These are phyloP conservation scores for Heliconius erato DNA, from an alignment of 2,888 invertebrate species.

Conservation along the genomic window DNA sequence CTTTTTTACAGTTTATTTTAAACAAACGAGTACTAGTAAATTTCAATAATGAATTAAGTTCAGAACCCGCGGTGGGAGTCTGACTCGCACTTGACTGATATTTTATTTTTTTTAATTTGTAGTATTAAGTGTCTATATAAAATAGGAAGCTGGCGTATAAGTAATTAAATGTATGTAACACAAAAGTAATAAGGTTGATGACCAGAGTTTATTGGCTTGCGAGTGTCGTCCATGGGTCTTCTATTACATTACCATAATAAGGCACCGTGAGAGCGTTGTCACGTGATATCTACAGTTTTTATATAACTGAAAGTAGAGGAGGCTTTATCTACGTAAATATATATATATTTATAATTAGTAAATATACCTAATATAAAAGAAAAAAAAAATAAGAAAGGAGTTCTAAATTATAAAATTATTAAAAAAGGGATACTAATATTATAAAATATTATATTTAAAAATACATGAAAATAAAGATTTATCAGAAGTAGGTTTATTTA, in stretches of 20 bases:
- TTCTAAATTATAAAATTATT: neutral
- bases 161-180: neutral
- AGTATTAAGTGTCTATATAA: no score
- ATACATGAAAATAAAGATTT: neutral
- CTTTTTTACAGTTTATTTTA: no score
- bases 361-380: neutral
- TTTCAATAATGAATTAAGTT: no score
- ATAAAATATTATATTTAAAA: neutral
- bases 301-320: neutral
- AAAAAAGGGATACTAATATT: no score
- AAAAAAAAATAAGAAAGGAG: neutral
- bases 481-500: neutral
- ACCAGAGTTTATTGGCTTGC: conserved; percentile 57
- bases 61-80: no score
- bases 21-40: no score
- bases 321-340: neutral
- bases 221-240: conserved; percentile 68
- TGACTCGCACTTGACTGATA: no score
- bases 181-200: conserved; percentile 1
- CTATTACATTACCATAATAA: conserved; percentile 65
- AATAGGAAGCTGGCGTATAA: neutral
- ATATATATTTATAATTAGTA: no score
- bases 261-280: conserved; percentile 63
- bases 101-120: no score
- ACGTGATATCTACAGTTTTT: conserved; percentile 53